A percentile compares a stretch with the other conserved stretches of the same genome.
Conservation (phyloP, 2,888 invertebrate genomes). For the Rhaphigaster nebulosa region DNA sequence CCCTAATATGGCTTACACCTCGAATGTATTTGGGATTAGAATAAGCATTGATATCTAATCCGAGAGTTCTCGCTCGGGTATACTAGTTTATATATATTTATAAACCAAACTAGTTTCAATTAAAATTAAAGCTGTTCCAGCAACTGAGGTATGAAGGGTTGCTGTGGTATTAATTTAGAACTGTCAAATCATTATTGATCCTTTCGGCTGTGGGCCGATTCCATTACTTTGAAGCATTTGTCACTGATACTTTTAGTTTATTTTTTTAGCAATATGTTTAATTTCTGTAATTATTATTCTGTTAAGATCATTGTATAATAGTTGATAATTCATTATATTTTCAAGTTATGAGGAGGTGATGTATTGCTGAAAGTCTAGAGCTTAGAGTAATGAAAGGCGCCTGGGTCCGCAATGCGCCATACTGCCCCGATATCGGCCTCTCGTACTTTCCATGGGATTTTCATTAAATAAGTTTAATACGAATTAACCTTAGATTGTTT, state of each 20-base stretch:
- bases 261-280: background rate
- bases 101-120: too few species aligned
- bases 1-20: too few species aligned
- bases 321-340: background rate
- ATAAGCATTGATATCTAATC: too few species aligned
- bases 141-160: background rate
- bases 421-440: background rate
- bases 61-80: too few species aligned
- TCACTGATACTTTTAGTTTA: background rate
- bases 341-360: background rate
- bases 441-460: background rate
- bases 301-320: background rate
- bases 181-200: background rate
- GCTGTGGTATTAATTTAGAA: background rate
- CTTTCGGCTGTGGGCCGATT: background rate
- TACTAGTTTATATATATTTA: too few species aligned
- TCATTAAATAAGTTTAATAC: too few species aligned
- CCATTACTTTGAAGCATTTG: background rate
- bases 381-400: background rate
- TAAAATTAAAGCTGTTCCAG: too few species aligned
- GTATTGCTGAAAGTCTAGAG: background rate
- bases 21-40: too few species aligned
- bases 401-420: conserved; percentile 24
- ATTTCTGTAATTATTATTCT: background rate
- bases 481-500: background rate